A percentile compares a stretch with the other conserved stretches of the same genome.
Evolutionary conservation across 2,797 vertebrate species (phyloP).

Genomic region (Pempheris klunzingeri): DNA sequence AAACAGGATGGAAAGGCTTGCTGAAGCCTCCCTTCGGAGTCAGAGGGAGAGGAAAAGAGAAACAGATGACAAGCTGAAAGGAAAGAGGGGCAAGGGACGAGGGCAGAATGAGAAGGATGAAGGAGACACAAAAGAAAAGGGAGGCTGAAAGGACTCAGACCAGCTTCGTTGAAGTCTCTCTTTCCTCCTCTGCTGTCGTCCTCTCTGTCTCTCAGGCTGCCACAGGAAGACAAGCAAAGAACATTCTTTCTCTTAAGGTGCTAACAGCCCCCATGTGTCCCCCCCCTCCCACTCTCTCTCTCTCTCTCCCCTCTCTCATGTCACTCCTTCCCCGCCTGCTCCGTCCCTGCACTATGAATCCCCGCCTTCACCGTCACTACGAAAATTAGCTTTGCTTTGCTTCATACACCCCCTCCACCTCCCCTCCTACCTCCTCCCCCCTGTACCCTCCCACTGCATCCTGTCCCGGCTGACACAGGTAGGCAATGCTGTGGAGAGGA

Average conservation of each 20-base stretch:
- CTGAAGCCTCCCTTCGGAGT: slow-evolving; percentile 47
- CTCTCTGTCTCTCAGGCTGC: slow-evolving; percentile 67
- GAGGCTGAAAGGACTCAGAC: slow-evolving; percentile 31
- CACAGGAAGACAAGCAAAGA: slow-evolving; percentile 77
- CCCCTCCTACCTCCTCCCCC: not conserved
- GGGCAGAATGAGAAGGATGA: slow-evolving; percentile 50
- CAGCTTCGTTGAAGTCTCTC: slow-evolving; percentile 32
- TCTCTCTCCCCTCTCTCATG: slow-evolving; percentile 64
- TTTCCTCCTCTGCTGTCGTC: slow-evolving; percentile 51
- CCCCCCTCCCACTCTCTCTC: slow-evolving; percentile 58
- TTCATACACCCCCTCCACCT: too few relatives aligned
- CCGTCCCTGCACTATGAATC: slow-evolving; percentile 63
- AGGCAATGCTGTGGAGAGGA: slow-evolving; percentile 44
- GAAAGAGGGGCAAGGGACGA: slow-evolving; percentile 41
- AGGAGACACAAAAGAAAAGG: slow-evolving; percentile 25
- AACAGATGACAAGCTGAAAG: slow-evolving; percentile 69
- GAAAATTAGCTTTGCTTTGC: slow-evolving; percentile 26
- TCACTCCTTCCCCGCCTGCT: slow-evolving; percentile 60
- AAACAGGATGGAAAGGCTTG: slow-evolving; percentile 73
- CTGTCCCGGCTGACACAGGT: slow-evolving; percentile 78
- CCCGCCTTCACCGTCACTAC: slow-evolving; percentile 67
- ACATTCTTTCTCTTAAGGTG: slow-evolving; percentile 81
- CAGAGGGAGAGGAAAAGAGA: slow-evolving; percentile 63
- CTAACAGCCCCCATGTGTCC: slow-evolving; percentile 74
- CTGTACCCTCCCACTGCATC: slow-evolving; percentile 55